phyloP scores from a whole-genome alignment of 2,888 invertebrate species.

The Biston stratarius region DNA sequence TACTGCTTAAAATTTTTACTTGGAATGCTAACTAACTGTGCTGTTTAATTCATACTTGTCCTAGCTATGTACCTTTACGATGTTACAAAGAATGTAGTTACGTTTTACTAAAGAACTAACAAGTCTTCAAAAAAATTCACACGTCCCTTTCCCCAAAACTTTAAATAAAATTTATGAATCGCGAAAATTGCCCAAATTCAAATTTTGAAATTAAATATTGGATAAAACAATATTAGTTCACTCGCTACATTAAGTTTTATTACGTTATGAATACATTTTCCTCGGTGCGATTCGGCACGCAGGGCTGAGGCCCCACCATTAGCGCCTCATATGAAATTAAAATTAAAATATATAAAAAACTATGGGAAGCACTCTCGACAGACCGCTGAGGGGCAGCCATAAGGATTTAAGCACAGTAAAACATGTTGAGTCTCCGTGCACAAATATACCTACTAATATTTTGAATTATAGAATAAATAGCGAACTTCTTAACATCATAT shows the following conservation, averaged over 20 bases:
- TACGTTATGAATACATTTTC: conserved; percentile 82
- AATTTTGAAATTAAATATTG: conserved; percentile 83
- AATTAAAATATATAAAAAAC: conserved; percentile 86
- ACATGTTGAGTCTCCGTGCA: conserved; percentile 55
- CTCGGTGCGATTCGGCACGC: conserved; percentile 81
- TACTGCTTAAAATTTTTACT: neutral
- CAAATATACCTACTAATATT: neutral
- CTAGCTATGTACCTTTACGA: too few relatives aligned
- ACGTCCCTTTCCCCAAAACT: conserved; percentile 46
- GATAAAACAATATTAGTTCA: conserved; percentile 86
- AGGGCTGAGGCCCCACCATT: conserved; percentile 83
- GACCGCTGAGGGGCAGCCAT: conserved; percentile 85
- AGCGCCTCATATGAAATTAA: conserved; percentile 86
- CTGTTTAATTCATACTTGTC: too few relatives aligned
- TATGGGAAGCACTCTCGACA: conserved; percentile 79
- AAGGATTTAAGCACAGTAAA: conserved; percentile 71
- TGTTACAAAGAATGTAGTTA: too few relatives aligned
- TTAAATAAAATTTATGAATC: conserved; percentile 78
- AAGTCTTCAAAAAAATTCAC: conserved; percentile 31
- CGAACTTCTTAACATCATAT: too few relatives aligned
- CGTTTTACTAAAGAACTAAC: neutral
- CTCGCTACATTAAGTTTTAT: conserved; percentile 85
- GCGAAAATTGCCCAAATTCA: conserved; percentile 75
- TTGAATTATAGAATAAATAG: too few relatives aligned
- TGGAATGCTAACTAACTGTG: neutral